These are phyloP conservation scores for Barnardius zonarius DNA, from an alignment of 2,113 vertebrate species.

Conservation along the genomic window DNA sequence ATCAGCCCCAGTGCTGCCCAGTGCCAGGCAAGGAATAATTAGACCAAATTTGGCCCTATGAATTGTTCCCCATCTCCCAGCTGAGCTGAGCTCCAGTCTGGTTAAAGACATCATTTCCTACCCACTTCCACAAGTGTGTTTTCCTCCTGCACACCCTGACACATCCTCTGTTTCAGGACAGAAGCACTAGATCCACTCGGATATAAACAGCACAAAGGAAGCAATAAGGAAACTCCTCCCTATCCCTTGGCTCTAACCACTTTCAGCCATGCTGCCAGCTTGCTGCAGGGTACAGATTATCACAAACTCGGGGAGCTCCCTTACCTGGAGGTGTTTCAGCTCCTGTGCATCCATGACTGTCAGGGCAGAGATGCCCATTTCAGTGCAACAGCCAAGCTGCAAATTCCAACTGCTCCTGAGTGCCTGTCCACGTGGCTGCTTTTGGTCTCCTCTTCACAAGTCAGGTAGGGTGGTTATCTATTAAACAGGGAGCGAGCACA, in stretches of 20 bases:
- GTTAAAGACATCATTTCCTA: background rate
- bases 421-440: background rate
- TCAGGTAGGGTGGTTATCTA: background rate
- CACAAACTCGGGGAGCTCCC: background rate
- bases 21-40: background rate
- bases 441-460: background rate
- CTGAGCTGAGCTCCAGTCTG: background rate
- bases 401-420: background rate
- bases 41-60: background rate
- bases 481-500: background rate
- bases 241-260: background rate
- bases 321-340: background rate
- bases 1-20: background rate
- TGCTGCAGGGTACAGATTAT: background rate
- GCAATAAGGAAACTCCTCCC: conserved; percentile 30
- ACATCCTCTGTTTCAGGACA: background rate
- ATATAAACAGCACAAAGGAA: conserved; percentile 9
- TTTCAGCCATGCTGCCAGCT: background rate
- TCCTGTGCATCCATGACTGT: background rate
- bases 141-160: accelerated
- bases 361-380: background rate
- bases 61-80: background rate
- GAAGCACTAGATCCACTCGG: background rate
- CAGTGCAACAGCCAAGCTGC: background rate
- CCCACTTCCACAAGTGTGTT: background rate